Base-by-base conservation (phyloP, 2,888 invertebrate genomes). In the Allophyes oxyacanthae region DNA sequence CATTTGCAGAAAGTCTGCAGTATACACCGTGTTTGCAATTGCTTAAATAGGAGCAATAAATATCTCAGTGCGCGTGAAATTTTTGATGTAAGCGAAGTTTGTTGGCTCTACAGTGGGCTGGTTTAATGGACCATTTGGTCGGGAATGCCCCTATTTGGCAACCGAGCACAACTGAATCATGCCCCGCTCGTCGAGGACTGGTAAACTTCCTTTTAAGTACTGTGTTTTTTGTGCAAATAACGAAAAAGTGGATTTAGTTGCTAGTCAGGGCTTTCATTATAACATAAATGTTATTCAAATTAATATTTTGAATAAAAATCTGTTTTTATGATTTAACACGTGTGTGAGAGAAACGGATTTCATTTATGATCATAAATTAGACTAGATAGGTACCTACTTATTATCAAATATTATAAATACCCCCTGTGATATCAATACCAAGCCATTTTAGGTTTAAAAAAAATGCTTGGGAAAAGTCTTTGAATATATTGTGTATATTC, bases 51-150 rank as follows among this genome's bases (percentile, higher is more conserved):
- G 25, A 45, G 34, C 37, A 45, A 71, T 68, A 71, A 65, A 68
- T 71, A 52, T 43, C 13, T 40, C 8, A 6, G 41, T 42, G 42
- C 58, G 64, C 64, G 56, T 60, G 55, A 68, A 69, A 62, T 69
- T 67, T 73, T 75, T 65, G 60, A 71, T 61, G 64, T 69, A 65
- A 70, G 59, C 67, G 43, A 43, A 63, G 64, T 66, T 64, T 55
- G 59, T 64, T 66, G 75, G 64, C 65, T 72, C 57, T 55, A 43
- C 60, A 75, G 60, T 62, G 63, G 53, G 57, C 52, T 49, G 38
- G 65, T 71, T 72, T 72, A 78, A 78, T 79, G 69, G 74, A 60
- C 71, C 71, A 74, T 78, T 78, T 73, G 58, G 64, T 61, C 45
- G 50, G 58, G 51, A 71, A 66, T 62, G 55, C 59, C 63, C 67